phyloP scores from a whole-genome alignment of 2,113 vertebrate species.

The Vulpes vulpes region DNA sequence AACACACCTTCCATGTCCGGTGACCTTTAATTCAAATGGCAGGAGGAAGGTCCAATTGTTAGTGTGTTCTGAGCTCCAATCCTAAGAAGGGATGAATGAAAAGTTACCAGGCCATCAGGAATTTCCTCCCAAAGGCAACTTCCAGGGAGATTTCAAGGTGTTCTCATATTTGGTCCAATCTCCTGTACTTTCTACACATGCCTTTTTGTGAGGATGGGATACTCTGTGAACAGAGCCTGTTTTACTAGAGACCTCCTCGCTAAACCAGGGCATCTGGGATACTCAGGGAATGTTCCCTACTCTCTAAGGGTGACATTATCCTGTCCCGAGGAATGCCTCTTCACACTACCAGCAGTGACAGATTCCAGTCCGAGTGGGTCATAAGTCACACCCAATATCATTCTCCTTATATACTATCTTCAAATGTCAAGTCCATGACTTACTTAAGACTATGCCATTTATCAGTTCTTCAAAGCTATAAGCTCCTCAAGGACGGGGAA shows the following conservation, averaged over 20 bases:
- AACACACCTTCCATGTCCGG: not conserved
- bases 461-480: not conserved
- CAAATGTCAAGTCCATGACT: not conserved
- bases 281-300: conserved; percentile 5
- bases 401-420: not conserved
- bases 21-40: not conserved
- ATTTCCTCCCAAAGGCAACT: not conserved
- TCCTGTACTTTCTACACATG: not conserved
- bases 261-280: not conserved
- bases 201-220: not conserved
- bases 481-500: not conserved
- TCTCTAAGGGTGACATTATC: not conserved
- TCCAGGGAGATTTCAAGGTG: not conserved
- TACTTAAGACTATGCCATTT: not conserved
- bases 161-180: not conserved
- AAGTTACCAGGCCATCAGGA: not conserved
- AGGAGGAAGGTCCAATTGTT: not conserved
- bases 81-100: not conserved
- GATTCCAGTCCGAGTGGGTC: not conserved
- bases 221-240: not conserved
- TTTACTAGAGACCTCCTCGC: not conserved
- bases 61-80: not conserved
- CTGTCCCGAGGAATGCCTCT: not conserved
- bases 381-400: not conserved
- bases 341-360: not conserved